Percentiles rank a stretch among this genome's conserved stretches.
Evolutionary conservation across 2,113 vertebrate genomes (phyloP).

Genomic region (Sminthopsis crassicaudata): DNA sequence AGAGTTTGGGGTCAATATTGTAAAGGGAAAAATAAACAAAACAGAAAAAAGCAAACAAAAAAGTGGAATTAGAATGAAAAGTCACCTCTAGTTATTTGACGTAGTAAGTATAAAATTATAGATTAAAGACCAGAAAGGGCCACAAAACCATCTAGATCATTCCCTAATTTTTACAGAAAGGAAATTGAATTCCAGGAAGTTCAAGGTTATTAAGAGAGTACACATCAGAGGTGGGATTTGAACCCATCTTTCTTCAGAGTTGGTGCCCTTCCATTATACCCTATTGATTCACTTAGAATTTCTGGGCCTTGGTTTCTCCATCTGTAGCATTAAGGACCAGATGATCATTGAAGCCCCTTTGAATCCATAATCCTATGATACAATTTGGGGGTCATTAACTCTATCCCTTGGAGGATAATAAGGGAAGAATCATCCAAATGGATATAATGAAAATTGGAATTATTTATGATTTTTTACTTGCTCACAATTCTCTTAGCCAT

Average conservation of each 20-base stretch:
- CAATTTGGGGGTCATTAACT: neutral
- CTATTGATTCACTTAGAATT: neutral
- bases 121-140: neutral
- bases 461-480: conserved; percentile 70
- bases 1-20: neutral
- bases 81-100: neutral
- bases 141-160: neutral
- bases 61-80: neutral
- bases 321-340: neutral
- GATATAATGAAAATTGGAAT: conserved; percentile 51
- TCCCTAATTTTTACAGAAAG: neutral
- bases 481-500: conserved; percentile 42
- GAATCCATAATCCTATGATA: neutral
- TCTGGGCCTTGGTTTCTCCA: neutral
- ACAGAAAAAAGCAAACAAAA: too few species aligned
- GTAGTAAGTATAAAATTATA: neutral
- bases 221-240: neutral
- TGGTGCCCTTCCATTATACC: neutral
- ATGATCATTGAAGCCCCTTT: neutral
- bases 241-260: neutral
- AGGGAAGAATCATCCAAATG: conserved; percentile 61
- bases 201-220: neutral
- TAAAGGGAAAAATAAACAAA: neutral
- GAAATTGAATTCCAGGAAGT: neutral
- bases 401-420: conserved; percentile 48